Base-by-base conservation (phyloP, 2,113 vertebrate species). In the Corvus cornix region DNA sequence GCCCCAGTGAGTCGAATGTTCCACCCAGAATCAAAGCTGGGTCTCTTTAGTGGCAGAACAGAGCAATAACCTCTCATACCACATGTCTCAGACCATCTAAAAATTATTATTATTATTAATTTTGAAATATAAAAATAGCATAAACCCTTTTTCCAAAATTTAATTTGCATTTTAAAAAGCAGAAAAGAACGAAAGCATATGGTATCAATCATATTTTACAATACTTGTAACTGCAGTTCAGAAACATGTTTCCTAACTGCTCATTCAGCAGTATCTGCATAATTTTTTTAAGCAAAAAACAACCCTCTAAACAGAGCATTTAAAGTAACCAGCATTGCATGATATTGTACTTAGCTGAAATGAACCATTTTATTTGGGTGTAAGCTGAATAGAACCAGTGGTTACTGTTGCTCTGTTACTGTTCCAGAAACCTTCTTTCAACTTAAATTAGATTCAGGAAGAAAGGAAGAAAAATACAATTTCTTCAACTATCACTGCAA, bases 141-240 rank as follows among this genome's bases (percentile, higher is more conserved):
- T 78, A 86, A 94, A 43, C 13, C 56, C 27, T n/a, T 81, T 62
- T 64, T 24, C 48, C 28, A 83, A 92, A 95, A 68, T 78, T 96
- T 93, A 95, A 93, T 93, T 89, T 87, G 56, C 86, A 90, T 95
- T 95, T 90, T 56, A 63, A 95, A 95, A 92, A 92, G 55, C 78
- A 94, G 90, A 63, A 74, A 96, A 94, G 92, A 96, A 84, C 88
- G 84, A 89, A 97, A 91, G 52, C 97, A 96, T 96, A 92, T 98
- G 97, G 94, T 89, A 97, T 97, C 86, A 97, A 97, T 98, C 89
- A 97, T 97, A 97, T 96, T 98, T 97, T 97, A 98, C 82, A 94
- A 93, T 94, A 94, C 89, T 96, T 97, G 90, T 95, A 95, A 97
- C 93, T 96, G 90, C 94, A 96, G 89, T 93, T 96, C 96, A 76